Evolutionary conservation across 1,140 invertebrate genomes (phyloP).

Genomic region (Hycleus cichorii): DNA sequence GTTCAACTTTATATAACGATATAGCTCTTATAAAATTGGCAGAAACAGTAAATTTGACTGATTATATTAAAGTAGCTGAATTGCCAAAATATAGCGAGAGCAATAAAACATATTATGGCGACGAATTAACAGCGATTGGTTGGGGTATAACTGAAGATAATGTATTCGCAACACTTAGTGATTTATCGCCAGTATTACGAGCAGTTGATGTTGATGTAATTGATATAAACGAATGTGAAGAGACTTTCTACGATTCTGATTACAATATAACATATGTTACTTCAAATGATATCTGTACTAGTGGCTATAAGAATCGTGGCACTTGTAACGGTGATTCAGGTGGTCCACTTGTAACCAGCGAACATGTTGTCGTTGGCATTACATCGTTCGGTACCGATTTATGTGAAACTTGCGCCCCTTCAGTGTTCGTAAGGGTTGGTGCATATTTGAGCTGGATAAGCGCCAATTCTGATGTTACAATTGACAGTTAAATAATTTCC

Average conservation of each 20-base stretch:
- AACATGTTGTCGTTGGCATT: constrained; percentile 39
- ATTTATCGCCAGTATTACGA: constrained; percentile 7
- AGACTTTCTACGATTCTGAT: constrained; percentile 7
- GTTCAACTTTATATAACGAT: too few species aligned
- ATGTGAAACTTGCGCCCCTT: constrained; percentile 44
- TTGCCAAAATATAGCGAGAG: constrained; percentile 1
- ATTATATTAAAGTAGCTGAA: constrained; percentile 41
- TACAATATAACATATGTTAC: constrained; percentile 4
- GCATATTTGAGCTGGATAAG: constrained; percentile 47
- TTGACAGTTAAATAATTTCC: too few species aligned
- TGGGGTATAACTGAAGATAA: constrained; percentile 10
- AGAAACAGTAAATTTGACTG: constrained; percentile 42
- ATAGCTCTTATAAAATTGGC: constrained; percentile 31
- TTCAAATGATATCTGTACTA: constrained; percentile 6
- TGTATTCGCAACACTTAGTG: constrained; percentile 5
- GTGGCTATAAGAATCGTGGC: not conserved
- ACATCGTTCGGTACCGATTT: constrained; percentile 43
- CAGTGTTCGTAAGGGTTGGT: constrained; percentile 48
- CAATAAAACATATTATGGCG: constrained; percentile 1
- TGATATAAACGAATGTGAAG: constrained; percentile 1
- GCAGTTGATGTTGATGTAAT: constrained; percentile 8
- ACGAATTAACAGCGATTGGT: constrained; percentile 6
- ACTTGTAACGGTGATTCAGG: constrained; percentile 44
- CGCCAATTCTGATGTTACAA: constrained; percentile 36
- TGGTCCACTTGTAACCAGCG: constrained; percentile 41